phyloP scores from a whole-genome alignment of 2,113 vertebrate species.

The Chloropsis cyanopogon region DNA sequence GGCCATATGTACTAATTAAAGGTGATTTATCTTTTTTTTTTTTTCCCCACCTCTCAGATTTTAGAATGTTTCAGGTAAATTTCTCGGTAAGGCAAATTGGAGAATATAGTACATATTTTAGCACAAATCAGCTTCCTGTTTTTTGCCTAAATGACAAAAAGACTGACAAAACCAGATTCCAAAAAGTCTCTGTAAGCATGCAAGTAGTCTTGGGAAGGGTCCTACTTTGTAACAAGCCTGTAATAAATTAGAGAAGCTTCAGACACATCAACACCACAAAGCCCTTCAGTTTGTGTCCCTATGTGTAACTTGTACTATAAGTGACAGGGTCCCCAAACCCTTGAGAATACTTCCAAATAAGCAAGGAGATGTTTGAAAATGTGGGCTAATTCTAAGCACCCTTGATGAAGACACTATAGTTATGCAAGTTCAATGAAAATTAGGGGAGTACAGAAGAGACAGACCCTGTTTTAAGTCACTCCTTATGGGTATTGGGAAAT shows the following conservation, averaged over 20 bases:
- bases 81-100: neutral
- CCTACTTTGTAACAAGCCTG: neutral
- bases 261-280: neutral
- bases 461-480: neutral
- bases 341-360: neutral
- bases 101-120: neutral
- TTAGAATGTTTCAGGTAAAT: neutral
- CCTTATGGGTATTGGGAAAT: neutral
- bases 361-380: neutral
- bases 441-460: neutral
- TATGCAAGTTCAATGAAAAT: neutral
- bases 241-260: neutral
- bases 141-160: neutral
- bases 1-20: neutral
- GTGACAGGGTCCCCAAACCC: neutral
- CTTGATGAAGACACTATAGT: neutral
- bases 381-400: neutral
- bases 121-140: neutral
- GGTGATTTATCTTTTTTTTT: neutral
- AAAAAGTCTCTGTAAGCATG: neutral
- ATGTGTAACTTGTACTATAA: neutral
- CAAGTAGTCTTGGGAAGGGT: neutral
- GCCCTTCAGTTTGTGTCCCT: neutral
- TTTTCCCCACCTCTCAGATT: accelerated
- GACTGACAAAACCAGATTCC: neutral